phyloP scores from a whole-genome alignment of 2,797 vertebrate genomes.

The Crocodylus rhombifer region DNA sequence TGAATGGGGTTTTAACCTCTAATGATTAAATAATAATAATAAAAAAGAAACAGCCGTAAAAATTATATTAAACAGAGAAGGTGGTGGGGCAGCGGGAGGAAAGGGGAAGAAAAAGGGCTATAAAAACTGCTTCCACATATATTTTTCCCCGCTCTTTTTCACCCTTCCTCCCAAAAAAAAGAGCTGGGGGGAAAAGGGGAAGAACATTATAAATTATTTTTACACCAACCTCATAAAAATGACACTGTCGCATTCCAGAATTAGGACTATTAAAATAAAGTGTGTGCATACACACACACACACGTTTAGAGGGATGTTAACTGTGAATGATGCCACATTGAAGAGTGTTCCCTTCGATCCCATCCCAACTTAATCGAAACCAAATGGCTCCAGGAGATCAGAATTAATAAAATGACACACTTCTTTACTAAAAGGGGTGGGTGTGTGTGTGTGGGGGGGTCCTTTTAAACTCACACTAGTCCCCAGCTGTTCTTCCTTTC shows the following conservation, averaged over 20 bases:
- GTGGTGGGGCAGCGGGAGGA: not conserved
- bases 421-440: not conserved
- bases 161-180: conserved; percentile 41
- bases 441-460: no score
- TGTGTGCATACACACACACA: conserved; percentile 26
- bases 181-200: conserved; percentile 64
- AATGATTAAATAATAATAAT: not conserved
- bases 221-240: conserved; percentile 87
- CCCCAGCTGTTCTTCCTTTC: not conserved
- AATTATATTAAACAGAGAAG: not conserved
- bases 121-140: conserved; percentile 19
- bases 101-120: not conserved
- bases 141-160: not conserved
- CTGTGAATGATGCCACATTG: conserved; percentile 67
- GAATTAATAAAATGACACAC: conserved; percentile 9
- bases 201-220: conserved; percentile 82
- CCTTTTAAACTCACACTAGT: not conserved
- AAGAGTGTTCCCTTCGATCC: conserved; percentile 62
- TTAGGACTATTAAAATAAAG: conserved; percentile 82
- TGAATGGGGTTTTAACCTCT: not conserved
- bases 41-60: conserved; percentile 31
- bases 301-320: conserved; percentile 74
- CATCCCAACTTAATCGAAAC: conserved; percentile 54
- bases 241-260: conserved; percentile 88
- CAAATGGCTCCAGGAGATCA: conserved; percentile 47